Evolutionary conservation across 2,888 invertebrate species (phyloP).

Genomic region (Malthinus flaveolus): DNA sequence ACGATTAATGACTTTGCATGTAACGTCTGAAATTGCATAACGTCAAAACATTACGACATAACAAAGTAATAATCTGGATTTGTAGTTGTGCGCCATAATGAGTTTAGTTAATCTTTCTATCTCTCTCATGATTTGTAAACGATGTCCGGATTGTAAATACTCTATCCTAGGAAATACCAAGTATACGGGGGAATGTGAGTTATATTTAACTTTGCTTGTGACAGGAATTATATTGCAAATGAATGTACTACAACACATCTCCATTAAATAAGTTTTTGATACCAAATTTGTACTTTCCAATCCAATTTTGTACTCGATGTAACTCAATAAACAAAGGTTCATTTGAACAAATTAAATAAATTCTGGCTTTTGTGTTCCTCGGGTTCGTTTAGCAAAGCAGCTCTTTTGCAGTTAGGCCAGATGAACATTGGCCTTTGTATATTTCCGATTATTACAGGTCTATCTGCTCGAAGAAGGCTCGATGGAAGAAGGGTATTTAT

Average conservation of each 20-base stretch:
- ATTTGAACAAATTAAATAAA: too few relatives aligned
- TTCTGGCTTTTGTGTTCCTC: too few relatives aligned
- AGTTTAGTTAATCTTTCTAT: constrained; percentile 7
- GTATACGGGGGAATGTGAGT: neutral
- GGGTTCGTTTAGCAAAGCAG: too few relatives aligned
- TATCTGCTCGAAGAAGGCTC: too few relatives aligned
- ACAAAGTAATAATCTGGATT: constrained; percentile 16
- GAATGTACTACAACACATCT: constrained; percentile 17
- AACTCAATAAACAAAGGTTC: too few relatives aligned
- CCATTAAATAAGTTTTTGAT: constrained; percentile 1
- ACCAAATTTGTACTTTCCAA: too few relatives aligned
- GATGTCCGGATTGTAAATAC: constrained; percentile 14
- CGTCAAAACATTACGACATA: constrained; percentile 16
- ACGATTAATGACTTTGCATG: constrained; percentile 32
- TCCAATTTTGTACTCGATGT: too few relatives aligned
- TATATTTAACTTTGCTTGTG: constrained; percentile 19
- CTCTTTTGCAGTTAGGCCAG: too few relatives aligned
- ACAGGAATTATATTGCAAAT: constrained; percentile 18
- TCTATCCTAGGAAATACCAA: constrained; percentile 15
- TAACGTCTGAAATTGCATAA: constrained; percentile 25
- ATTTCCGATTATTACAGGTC: too few relatives aligned
- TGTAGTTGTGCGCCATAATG: constrained; percentile 1
- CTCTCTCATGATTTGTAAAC: constrained; percentile 13
- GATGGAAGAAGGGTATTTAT: too few relatives aligned
- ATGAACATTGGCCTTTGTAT: too few relatives aligned